These are phyloP conservation scores for Dufourea novaeangliae DNA, from an alignment of 1,140 invertebrate genomes.

Conservation along the genomic window DNA sequence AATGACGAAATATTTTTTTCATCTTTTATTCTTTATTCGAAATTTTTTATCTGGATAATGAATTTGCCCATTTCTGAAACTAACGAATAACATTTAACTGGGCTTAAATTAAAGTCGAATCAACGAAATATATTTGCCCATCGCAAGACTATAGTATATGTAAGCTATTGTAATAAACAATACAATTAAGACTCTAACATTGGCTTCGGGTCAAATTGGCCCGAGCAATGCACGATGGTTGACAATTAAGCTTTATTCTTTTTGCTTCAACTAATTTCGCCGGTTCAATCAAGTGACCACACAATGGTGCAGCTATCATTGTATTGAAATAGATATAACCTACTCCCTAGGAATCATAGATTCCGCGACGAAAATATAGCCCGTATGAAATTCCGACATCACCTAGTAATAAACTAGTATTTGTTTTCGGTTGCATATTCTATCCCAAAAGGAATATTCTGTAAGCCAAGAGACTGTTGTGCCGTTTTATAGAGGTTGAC, in stretches of 20 bases:
- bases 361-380: conserved; percentile 30
- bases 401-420: conserved; percentile 53
- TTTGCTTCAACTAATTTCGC: background rate
- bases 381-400: conserved; percentile 52
- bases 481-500: conserved; percentile 31
- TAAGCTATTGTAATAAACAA: too few species aligned
- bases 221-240: too few species aligned
- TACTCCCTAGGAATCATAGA: background rate
- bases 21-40: too few species aligned
- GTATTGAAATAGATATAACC: background rate
- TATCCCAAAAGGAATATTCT: conserved; percentile 40
- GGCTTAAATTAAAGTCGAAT: too few species aligned
- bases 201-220: too few species aligned
- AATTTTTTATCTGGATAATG: too few species aligned
- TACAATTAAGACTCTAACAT: too few species aligned
- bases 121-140: too few species aligned
- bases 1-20: too few species aligned
- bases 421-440: conserved; percentile 36
- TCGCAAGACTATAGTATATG: too few species aligned
- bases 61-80: too few species aligned
- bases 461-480: conserved; percentile 21
- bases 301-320: background rate
- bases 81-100: too few species aligned
- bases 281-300: background rate
- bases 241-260: background rate